Conservation (phyloP, 2,888 invertebrate species). For the Cheiracanthium punctorium region DNA sequence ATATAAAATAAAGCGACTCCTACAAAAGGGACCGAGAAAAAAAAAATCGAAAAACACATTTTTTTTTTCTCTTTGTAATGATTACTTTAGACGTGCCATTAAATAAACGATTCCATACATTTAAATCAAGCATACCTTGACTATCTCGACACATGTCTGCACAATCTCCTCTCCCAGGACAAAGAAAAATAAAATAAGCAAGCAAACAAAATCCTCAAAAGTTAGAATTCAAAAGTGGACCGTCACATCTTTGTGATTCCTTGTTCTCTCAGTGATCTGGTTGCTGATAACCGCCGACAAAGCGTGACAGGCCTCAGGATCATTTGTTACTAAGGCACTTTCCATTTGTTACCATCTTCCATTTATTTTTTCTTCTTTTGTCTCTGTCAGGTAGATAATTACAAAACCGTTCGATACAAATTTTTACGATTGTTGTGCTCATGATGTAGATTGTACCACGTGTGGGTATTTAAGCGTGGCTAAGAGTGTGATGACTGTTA, state of each 20-base stretch:
- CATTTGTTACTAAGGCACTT: neutral
- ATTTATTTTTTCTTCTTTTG: neutral
- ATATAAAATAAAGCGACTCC: too few relatives aligned
- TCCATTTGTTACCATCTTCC: too few relatives aligned
- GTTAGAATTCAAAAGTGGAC: neutral
- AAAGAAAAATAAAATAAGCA: too few relatives aligned
- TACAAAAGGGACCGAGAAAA: too few relatives aligned
- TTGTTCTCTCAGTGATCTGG: constrained; percentile 1
- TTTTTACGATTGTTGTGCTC: neutral
- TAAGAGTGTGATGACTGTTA: neutral
- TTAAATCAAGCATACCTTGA: neutral
- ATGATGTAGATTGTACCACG: neutral
- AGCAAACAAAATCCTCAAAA: too few relatives aligned
- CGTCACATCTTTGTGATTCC: neutral
- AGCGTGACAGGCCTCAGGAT: neutral
- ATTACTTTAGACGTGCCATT: neutral
- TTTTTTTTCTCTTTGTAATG: neutral
- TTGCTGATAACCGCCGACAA: neutral
- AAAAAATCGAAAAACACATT: too few relatives aligned
- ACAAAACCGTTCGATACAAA: neutral
- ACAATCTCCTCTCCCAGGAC: neutral
- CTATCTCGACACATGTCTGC: neutral
- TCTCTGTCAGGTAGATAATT: neutral
- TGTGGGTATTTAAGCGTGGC: neutral
- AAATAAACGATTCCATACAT: neutral